Base-by-base conservation (phyloP, 2,113 vertebrate genomes). In the Python bivittatus region DNA sequence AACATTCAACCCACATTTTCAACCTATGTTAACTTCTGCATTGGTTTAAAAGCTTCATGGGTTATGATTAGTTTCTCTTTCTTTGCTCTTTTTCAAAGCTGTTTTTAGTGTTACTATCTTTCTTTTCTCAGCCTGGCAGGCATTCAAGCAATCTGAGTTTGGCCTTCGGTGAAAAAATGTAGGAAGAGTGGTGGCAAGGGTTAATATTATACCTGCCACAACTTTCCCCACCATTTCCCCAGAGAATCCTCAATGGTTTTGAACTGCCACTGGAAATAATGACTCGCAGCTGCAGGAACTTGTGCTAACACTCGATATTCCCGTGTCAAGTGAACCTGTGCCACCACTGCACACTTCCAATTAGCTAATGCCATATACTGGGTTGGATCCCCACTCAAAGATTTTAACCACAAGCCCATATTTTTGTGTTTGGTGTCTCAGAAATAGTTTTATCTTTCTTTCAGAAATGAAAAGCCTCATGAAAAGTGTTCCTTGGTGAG, bases 221-320 rank as follows among this genome's bases (percentile, higher is more conserved):
- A 96, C 94, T 94, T 98, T 97, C 96, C 94, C 96, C 95, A 95
- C 95, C 27, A 52, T 95, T 94, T 97, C 97, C 97, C 96, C 92
- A 53, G 97, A 95, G 97, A 96, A 91, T 94, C 94, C 95, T 96
- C 96, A 96, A 97, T 96, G 96, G 95, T 93, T 97, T 97, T 97
- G 97, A 96, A 97, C 96, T 97, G 97, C 97, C 97, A 97, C 97
- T 97, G 97, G 96, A 97, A 97, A 97, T 97, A 97, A 97, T 97
- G 96, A 96, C 95, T 98, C 94, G 92, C 97, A 98, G 97, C 96
- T 98, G 97, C 95, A 86, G 96, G 90, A 93, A 88, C 95, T 95
- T 96, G 86, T 86, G 92, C 94, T 92, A 96, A 97, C 97, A 97
- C 96, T 97, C 94, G 96, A 97, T 97, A 97, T 96, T 97, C 96